Percentiles rank a stretch among this genome's conserved stretches.
Evolutionary conservation across 2,888 invertebrate species (phyloP).

Genomic region (Lepetodrilus schrolli): DNA sequence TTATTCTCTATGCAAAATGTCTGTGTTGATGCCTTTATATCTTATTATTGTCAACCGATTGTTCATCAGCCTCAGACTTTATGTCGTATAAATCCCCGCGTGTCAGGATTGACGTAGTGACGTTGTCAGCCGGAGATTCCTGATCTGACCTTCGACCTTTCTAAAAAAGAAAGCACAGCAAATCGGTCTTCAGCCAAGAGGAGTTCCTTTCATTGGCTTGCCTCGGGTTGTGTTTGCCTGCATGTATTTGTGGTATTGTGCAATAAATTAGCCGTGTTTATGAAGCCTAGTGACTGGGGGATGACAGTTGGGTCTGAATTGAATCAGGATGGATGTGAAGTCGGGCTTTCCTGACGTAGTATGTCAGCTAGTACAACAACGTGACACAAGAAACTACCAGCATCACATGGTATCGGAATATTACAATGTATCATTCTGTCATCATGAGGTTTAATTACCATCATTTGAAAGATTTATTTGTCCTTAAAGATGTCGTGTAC

Average conservation of each 20-base stretch:
- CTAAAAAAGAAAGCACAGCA: not conserved
- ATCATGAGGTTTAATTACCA: constrained; percentile 8
- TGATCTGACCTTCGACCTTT: not conserved
- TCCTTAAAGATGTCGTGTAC: not conserved
- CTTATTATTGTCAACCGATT: constrained; percentile 13
- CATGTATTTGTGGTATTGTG: constrained; percentile 27
- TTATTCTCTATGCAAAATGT: not conserved
- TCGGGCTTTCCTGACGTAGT: not conserved
- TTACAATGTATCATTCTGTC: constrained; percentile 22
- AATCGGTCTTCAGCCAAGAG: not conserved
- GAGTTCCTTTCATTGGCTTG: not conserved
- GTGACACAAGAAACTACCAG: not conserved
- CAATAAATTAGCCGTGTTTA: constrained; percentile 29
- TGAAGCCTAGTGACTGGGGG: not conserved
- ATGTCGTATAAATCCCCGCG: not conserved
- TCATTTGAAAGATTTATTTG: constrained; percentile 1
- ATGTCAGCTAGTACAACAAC: constrained; percentile 21
- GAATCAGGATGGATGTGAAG: constrained; percentile 4
- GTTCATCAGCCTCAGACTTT: constrained; percentile 1
- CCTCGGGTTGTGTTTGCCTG: not conserved
- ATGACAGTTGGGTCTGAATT: not conserved
- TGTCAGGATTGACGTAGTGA: constrained; percentile 13
- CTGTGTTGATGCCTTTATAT: not conserved
- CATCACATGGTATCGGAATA: constrained; percentile 5
- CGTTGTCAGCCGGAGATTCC: not conserved